A percentile compares a stretch with the other conserved stretches of the same genome.
Evolutionary conservation across 2,888 invertebrate genomes (phyloP).

Genomic region (Liopterus haemorrhoidalis): DNA sequence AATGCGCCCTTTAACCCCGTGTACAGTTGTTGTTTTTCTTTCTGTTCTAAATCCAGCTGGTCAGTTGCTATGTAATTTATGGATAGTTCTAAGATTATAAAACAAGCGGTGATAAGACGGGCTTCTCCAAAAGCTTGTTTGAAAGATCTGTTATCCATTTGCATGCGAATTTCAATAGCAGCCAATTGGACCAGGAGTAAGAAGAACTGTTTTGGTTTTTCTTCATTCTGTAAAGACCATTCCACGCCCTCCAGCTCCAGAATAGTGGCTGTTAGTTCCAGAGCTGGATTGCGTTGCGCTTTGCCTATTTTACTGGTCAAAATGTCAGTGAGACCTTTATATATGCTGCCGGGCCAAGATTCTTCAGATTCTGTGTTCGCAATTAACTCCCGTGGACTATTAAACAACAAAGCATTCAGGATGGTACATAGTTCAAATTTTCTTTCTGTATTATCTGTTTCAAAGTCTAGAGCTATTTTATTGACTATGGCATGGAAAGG

Average conservation of each 20-base stretch:
- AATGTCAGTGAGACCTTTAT: slow-evolving; percentile 77
- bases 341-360: slow-evolving; percentile 75
- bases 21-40: slow-evolving; percentile 85
- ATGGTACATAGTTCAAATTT: slow-evolving; percentile 86
- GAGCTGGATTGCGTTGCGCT: slow-evolving; percentile 81
- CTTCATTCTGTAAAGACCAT: slow-evolving; percentile 75
- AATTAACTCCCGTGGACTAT: slow-evolving; percentile 63
- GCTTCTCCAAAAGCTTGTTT: slow-evolving; percentile 71
- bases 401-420: slow-evolving; percentile 66
- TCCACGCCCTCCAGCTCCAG: slow-evolving; percentile 77
- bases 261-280: slow-evolving; percentile 75
- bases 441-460: slow-evolving; percentile 78
- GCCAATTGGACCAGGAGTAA: slow-evolving; percentile 76
- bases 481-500: slow-evolving; percentile 76
- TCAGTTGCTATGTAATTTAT: slow-evolving; percentile 75
- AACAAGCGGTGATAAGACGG: slow-evolving; percentile 76
- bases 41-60: slow-evolving; percentile 77
- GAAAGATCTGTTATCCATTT: slow-evolving; percentile 78
- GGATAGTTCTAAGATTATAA: slow-evolving; percentile 72
- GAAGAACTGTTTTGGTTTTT: slow-evolving; percentile 75
- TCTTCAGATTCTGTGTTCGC: slow-evolving; percentile 61
- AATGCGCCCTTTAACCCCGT: slow-evolving; percentile 86
- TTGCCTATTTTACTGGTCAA: slow-evolving; percentile 81
- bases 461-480: slow-evolving; percentile 80
- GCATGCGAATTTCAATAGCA: slow-evolving; percentile 91